A percentile compares a stretch with the other conserved stretches of the same genome.
phyloP scores from a whole-genome alignment of 2,888 invertebrate genomes.

The Ennomos quercinarius region DNA sequence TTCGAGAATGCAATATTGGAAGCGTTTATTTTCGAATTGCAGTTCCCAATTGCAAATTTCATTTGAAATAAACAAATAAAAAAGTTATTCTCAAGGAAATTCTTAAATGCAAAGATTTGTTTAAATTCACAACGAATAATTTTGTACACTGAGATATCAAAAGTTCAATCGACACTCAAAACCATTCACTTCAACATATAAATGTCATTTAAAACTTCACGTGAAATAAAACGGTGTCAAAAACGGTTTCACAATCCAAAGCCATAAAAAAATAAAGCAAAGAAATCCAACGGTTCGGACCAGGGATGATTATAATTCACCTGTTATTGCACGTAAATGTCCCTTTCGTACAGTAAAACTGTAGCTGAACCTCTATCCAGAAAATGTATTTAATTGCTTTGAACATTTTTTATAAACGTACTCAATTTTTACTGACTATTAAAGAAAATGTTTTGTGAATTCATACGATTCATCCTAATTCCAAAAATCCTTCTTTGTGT shows the following conservation, averaged over 20 bases:
- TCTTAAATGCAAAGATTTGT: no score
- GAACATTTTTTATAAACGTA: conserved; percentile 5
- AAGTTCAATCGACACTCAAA: no score
- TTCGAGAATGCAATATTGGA: conserved; percentile 20
- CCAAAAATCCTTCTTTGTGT: no score
- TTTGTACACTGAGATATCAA: no score
- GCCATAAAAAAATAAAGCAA: conserved; percentile 25
- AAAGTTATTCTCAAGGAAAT: no score
- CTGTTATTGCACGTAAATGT: conserved; percentile 40
- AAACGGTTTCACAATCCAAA: conserved; percentile 7
- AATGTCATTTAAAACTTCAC: no score
- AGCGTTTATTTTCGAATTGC: conserved; percentile 12
- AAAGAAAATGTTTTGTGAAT: background rate
- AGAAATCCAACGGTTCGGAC: conserved; percentile 25
- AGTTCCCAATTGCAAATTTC: conserved; percentile 5
- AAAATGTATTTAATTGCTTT: conserved; percentile 26
- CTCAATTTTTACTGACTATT: background rate
- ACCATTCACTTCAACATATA: no score
- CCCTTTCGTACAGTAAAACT: conserved; percentile 29
- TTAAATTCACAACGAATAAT: no score
- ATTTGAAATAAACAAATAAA: background rate
- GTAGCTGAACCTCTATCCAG: conserved; percentile 29
- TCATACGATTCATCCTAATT: no score
- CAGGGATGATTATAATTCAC: conserved; percentile 39
- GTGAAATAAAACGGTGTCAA: no score